phyloP scores from a whole-genome alignment of 2,113 vertebrate genomes.

The Dasyornis broadbenti region DNA sequence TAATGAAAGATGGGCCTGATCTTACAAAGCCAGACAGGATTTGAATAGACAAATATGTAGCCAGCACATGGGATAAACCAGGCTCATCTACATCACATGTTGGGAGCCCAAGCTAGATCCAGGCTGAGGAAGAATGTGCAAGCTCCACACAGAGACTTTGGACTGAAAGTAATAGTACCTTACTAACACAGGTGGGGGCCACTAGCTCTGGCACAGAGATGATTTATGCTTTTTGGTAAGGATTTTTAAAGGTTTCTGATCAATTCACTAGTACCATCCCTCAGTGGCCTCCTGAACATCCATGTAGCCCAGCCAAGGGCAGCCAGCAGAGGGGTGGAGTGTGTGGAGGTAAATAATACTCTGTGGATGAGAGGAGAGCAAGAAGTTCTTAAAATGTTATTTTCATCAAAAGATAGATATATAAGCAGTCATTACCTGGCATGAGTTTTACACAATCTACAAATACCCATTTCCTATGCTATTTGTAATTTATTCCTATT shows the following conservation, averaged over 20 bases:
- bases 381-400: neutral
- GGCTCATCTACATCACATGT: rapidly evolving
- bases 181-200: neutral
- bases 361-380: neutral
- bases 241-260: neutral
- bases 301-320: neutral
- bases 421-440: neutral
- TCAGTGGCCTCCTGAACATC: neutral
- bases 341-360: neutral
- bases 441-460: neutral
- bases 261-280: neutral
- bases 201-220: neutral
- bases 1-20: neutral
- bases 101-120: neutral
- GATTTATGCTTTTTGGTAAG: neutral
- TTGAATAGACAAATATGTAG: neutral
- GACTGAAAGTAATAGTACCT: neutral
- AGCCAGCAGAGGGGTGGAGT: too few relatives aligned
- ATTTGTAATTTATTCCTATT: neutral
- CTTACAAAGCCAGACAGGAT: neutral
- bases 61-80: neutral
- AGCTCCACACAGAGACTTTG: neutral
- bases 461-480: neutral
- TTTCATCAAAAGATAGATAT: neutral
- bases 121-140: neutral